Evolutionary conservation across 2,113 vertebrate species (phyloP).

Genomic region (Ailurus styani): DNA sequence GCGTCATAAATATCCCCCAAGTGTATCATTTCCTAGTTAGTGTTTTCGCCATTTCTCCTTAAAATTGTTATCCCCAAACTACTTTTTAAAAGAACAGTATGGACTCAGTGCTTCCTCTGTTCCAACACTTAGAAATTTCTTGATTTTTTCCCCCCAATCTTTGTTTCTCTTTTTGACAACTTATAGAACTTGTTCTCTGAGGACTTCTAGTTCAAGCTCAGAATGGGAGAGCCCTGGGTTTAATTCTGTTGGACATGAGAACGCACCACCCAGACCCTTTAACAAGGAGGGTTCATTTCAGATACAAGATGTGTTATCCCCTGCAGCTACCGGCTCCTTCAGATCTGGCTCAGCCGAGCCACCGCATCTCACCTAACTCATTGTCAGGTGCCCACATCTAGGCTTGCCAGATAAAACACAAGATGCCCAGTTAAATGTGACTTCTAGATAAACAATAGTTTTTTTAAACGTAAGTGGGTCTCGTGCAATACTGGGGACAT

Average conservation of each 20-base stretch:
- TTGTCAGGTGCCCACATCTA: not conserved
- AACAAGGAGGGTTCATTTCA: not conserved
- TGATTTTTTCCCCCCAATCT: not conserved
- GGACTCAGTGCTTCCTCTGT: not conserved
- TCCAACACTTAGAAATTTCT: not conserved
- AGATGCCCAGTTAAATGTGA: not conserved
- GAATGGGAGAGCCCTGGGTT: not conserved
- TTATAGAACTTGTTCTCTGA: not conserved
- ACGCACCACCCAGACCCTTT: not conserved
- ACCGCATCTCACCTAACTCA: not conserved
- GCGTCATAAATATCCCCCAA: not conserved
- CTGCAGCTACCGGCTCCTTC: not conserved
- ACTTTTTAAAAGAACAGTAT: not conserved
- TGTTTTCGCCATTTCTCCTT: not conserved
- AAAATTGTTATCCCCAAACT: not conserved
- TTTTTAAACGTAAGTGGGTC: not conserved
- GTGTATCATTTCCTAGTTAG: not conserved
- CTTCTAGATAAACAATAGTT: not conserved
- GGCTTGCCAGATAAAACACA: not conserved
- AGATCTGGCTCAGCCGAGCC: not conserved
- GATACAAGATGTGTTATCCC: rapidly evolving
- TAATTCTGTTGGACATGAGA: not conserved
- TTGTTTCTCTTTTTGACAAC: not conserved
- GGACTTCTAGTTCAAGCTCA: not conserved
- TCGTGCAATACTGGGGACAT: not conserved